A percentile compares a stretch with the other conserved stretches of the same genome.
Evolutionary conservation across 2,888 invertebrate species (phyloP).

Genomic region (Macrophya alboannulata): DNA sequence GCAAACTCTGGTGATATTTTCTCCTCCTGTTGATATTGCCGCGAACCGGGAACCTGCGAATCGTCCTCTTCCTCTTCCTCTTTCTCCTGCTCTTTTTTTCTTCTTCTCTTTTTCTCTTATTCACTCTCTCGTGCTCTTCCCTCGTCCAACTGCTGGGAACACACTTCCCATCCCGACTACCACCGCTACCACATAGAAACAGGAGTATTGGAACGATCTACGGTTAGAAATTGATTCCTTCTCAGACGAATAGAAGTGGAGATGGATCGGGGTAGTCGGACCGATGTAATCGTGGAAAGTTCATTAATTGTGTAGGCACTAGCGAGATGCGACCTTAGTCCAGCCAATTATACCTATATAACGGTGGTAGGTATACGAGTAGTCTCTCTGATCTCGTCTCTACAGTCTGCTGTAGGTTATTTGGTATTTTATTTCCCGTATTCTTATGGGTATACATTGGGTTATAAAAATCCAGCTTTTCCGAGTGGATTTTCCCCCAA

Average conservation of each 20-base stretch:
- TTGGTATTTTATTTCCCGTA: slow-evolving; percentile 46
- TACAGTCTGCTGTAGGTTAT: not conserved
- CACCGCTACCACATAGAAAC: slow-evolving; percentile 8
- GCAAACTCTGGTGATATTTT: slow-evolving; percentile 66
- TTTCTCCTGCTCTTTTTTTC: not conserved
- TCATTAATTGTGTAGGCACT: slow-evolving; percentile 26
- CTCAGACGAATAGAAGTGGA: not conserved
- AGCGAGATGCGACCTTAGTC: slow-evolving; percentile 9
- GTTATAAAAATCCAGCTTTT: slow-evolving; percentile 46
- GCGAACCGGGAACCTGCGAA: slow-evolving; percentile 65
- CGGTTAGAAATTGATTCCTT: slow-evolving; percentile 35
- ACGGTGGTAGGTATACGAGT: slow-evolving; percentile 23
- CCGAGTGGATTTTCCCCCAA: slow-evolving; percentile 50
- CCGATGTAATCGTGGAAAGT: slow-evolving; percentile 11
- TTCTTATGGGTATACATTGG: slow-evolving; percentile 42
- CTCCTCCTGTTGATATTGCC: slow-evolving; percentile 70
- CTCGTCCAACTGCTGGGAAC: slow-evolving; percentile 18
- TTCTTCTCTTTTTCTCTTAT: not conserved
- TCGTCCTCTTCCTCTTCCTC: slow-evolving; percentile 29
- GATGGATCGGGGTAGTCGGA: slow-evolving; percentile 24
- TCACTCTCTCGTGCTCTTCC: not conserved
- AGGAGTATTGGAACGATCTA: slow-evolving; percentile 8
- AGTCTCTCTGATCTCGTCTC: slow-evolving; percentile 39
- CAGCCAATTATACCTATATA: slow-evolving; percentile 33
- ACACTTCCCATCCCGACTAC: slow-evolving; percentile 12